Percentiles rank a stretch among this genome's conserved stretches.
Evolutionary conservation across 2,797 vertebrate genomes (phyloP).

Genomic region (Aldrovandia affinis): DNA sequence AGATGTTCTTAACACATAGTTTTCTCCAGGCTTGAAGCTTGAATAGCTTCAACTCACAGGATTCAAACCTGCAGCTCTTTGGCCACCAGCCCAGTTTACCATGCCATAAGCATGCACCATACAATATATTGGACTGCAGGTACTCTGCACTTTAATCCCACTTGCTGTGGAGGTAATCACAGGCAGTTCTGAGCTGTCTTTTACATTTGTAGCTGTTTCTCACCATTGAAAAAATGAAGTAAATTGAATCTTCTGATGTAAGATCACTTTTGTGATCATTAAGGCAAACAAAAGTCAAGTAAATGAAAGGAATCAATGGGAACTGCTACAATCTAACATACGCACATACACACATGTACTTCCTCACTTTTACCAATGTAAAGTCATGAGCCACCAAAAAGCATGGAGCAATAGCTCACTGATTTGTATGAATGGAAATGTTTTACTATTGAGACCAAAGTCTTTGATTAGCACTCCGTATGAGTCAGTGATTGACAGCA

Average conservation of each 20-base stretch:
- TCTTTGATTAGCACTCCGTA: not conserved
- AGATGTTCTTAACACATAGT: too few relatives aligned
- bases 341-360: not conserved
- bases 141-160: not conserved
- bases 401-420: too few relatives aligned
- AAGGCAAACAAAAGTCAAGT: not conserved
- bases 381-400: not conserved
- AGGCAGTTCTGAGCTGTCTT: constrained; percentile 10
- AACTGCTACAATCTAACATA: not conserved
- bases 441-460: too few relatives aligned
- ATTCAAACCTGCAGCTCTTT: not conserved
- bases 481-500: not conserved
- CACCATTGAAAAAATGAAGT: not conserved
- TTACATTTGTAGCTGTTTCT: not conserved
- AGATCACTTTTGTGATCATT: not conserved
- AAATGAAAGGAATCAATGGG: not conserved
- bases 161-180: constrained; percentile 26
- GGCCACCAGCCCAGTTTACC: not conserved
- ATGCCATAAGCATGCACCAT: not conserved
- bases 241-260: too few relatives aligned
- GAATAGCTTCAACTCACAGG: not conserved
- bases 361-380: not conserved
- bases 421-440: too few relatives aligned
- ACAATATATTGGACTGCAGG: not conserved
- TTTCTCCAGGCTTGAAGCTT: not conserved